Evolutionary conservation across 2,888 invertebrate genomes (phyloP).

Genomic region (Pseudoips prasinana): DNA sequence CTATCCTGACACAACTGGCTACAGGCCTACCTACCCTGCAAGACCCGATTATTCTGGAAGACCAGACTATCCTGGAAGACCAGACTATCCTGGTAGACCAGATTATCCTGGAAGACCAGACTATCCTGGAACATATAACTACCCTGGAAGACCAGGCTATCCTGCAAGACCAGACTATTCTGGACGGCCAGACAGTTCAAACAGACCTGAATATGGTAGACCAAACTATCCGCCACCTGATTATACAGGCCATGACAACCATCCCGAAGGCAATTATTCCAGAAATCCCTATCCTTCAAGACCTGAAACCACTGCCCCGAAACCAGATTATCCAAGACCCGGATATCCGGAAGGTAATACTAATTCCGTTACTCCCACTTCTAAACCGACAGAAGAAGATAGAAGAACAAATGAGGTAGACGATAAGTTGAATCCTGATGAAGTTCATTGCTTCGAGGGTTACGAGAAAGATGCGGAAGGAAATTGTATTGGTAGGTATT

Average conservation of each 20-base stretch:
- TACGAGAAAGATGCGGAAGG: constrained; percentile 78
- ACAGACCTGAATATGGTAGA: constrained; percentile 13
- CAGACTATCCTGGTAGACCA: constrained; percentile 9
- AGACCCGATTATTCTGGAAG: constrained; percentile 14
- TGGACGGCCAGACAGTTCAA: not conserved
- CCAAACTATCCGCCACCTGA: constrained; percentile 16
- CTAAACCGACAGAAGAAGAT: constrained; percentile 30
- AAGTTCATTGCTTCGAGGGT: constrained; percentile 72
- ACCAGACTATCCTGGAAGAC: constrained; percentile 17
- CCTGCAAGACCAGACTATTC: constrained; percentile 20
- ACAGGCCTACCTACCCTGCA: constrained; percentile 18
- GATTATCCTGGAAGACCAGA: constrained; percentile 6
- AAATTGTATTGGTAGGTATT: constrained; percentile 79
- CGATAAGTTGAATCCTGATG: constrained; percentile 14
- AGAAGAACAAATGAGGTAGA: constrained; percentile 35
- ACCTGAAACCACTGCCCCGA: constrained; percentile 6
- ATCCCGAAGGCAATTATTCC: constrained; percentile 4
- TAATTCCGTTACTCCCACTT: not conserved
- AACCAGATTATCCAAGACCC: constrained; percentile 10
- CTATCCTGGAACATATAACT: constrained; percentile 19
- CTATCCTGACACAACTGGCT: constrained; percentile 6
- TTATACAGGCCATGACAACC: constrained; percentile 1
- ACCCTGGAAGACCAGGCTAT: constrained; percentile 18
- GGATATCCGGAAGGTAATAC: constrained; percentile 5
- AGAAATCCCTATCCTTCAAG: constrained; percentile 2